These are phyloP conservation scores for Condylostylus longicornis DNA, from an alignment of 1,140 invertebrate genomes.

Conservation along the genomic window DNA sequence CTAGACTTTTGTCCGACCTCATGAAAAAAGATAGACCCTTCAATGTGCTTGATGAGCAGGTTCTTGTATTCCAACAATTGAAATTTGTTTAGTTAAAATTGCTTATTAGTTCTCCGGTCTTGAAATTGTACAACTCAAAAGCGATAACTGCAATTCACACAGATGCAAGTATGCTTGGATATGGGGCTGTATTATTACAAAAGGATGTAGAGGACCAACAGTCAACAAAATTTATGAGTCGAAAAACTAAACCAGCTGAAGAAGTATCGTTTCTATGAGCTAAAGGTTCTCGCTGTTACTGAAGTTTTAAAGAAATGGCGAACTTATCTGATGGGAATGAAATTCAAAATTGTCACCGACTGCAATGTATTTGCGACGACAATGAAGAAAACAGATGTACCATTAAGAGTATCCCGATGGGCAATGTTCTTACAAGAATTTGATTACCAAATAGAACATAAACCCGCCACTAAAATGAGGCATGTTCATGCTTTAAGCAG, in stretches of 20 bases:
- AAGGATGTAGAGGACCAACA: conserved; percentile 5
- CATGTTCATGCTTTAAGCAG: neutral
- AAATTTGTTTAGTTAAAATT: too few species aligned
- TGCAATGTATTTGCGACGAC: conserved; percentile 21
- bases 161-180: conserved; percentile 19
- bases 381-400: conserved; percentile 12
- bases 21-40: too few species aligned
- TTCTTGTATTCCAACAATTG: too few species aligned
- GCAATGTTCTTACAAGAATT: conserved; percentile 12
- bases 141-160: conserved; percentile 24
- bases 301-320: conserved; percentile 13
- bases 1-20: too few species aligned
- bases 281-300: conserved; percentile 14
- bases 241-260: conserved; percentile 10
- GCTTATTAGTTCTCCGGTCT: too few species aligned
- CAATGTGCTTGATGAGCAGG: too few species aligned
- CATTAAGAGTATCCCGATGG: conserved; percentile 6
- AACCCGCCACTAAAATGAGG: conserved; percentile 5
- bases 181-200: conserved; percentile 19
- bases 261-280: conserved; percentile 16
- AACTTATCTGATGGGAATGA: conserved; percentile 6
- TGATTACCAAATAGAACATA: conserved; percentile 12
- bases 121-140: conserved; percentile 10
- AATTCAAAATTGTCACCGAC: conserved; percentile 10
- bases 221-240: conserved; percentile 8